Base-by-base conservation (phyloP, 2,113 vertebrate species). In the Phrynosoma blainvillii region DNA sequence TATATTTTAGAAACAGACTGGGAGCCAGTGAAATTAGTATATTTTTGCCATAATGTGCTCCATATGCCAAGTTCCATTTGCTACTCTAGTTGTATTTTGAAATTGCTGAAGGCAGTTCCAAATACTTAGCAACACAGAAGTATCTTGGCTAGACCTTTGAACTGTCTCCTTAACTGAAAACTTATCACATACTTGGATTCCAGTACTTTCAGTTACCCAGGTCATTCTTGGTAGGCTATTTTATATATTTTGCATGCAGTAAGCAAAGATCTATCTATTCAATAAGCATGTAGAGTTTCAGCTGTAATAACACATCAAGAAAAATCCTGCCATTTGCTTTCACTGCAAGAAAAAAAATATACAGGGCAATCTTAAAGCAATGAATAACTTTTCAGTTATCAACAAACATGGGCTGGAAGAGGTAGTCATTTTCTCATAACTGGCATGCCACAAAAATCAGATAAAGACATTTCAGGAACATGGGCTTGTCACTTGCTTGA, bases 241-340 rank as follows among this genome's bases (percentile, higher is more conserved):
- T 86, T 59, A 71, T 56, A 65, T 86, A 87, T 86, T 54, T 70
- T 82, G 73, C 0, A 4, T 88, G 62, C 59, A 79, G 87, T 74
- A 82, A 27, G 59, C 11, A 54, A 23, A 21, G 27, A 47, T 87
- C 54, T 74, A 40, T 62, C 25, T 79, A 36, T 89, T 82, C 82
- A 82, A 71, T 21, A 75, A 79, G 30, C 40, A 68, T 25, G 36
- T n/a, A 25, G 82, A 25, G 42, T 54, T 92, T 85, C 76, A 74
- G 85, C 36, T 47, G 66, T 79, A 79, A 81, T 85, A 82, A 87
- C 13, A 79, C 21, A 16, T 27, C 84, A 52, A 80, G 32, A 59
- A 23, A 82, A 90, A 79, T 9, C 91, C 54, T 36, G 52, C 77
- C 27, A 75, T 89, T 92, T 90, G 82, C 74, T 84, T 89, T 85